Evolutionary conservation across 2,888 invertebrate species (phyloP), one percentile per base, ranked within the genome.

Genomic region (Leptura quadrifasciata): DNA sequence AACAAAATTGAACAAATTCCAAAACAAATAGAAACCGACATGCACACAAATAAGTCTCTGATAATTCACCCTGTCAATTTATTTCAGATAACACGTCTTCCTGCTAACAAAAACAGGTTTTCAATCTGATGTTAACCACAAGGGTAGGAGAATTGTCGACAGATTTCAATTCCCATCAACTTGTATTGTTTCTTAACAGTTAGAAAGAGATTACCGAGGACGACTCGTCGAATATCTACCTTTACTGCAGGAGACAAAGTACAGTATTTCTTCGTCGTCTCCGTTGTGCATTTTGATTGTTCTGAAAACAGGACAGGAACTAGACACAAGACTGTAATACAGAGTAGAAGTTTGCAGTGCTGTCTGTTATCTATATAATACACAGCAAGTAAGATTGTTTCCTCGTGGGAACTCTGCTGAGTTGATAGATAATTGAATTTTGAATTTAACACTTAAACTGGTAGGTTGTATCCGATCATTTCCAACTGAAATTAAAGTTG

Each of bases 101-200:
- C 55, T 63, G 39, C 35, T 63, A 64, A 47, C 74, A 47, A 74
- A 72, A 74, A 76, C 71, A 67, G 52, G 54, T 72, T 70, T 79
- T 75, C 77, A 74, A 74, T 69, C 71, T 52, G 67, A 72, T 64
- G 74, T 55, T 58, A 77, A 70, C 75, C 76, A 57, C 75, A 35
- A 72, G 75, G 69, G 20, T 57, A 57, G 5, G 57, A 47, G 60
- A 71, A 71, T 69, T 76, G 74, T 76, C 71, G 35, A 65, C 55
- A 76, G 72, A 74, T 75, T 74, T 80, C 80, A 75, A 78, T 78
- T 78, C 75, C 74, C 75, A 75, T 74, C 77, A 76, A 72, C 74
- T 76, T 71, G 61, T 60, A 78, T 80, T 80, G 80, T 79, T 73
- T 75, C 73, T 65, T 78, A 80, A 80, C 76, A 78, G 78, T 74